Conservation (phyloP, 2,113 vertebrate genomes). For the Fulica atra region DNA sequence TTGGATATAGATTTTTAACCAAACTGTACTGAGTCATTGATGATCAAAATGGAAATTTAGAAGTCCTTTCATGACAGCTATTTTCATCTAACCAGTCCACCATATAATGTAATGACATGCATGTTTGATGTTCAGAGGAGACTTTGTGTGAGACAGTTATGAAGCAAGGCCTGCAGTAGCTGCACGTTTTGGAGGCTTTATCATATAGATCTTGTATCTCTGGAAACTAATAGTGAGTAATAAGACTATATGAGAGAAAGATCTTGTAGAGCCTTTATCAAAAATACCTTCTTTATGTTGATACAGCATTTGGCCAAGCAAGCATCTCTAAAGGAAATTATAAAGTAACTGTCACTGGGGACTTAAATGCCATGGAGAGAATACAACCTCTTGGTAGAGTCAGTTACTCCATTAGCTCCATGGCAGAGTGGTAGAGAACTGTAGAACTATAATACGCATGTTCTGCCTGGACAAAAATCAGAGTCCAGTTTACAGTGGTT, state of each 20-base stretch:
- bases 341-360: neutral
- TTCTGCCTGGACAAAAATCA: neutral
- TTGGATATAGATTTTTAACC: neutral
- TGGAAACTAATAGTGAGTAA: neutral
- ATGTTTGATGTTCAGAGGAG: neutral
- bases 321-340: neutral
- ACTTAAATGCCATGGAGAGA: neutral
- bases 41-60: neutral
- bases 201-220: neutral
- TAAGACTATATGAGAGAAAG: neutral
- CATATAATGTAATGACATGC: neutral
- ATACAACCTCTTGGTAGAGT: neutral
- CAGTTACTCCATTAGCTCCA: neutral
- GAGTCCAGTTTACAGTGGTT: neutral
- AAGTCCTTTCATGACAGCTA: neutral
- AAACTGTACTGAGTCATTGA: neutral
- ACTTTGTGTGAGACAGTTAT: neutral
- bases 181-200: neutral
- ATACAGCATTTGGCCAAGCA: neutral
- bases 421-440: neutral
- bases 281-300: neutral
- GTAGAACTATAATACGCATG: too few species aligned
- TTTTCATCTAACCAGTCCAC: neutral
- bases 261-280: neutral
- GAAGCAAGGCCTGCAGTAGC: neutral